These are phyloP conservation scores for Enteromius paludinosus DNA, from an alignment of 2,797 vertebrate species.

Conservation along the genomic window DNA sequence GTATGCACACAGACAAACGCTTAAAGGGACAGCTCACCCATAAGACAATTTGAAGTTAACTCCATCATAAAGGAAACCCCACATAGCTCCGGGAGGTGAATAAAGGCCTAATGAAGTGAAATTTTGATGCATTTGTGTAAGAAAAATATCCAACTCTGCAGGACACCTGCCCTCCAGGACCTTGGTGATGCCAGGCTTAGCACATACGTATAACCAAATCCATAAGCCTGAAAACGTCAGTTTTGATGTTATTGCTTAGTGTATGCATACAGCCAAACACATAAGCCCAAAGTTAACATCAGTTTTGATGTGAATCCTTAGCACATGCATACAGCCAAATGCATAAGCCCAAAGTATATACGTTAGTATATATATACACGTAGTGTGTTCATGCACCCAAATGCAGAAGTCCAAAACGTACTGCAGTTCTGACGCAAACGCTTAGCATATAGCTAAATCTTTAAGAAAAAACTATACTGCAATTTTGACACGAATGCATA, in stretches of 20 bases:
- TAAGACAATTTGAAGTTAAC: neutral
- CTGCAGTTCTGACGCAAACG: neutral
- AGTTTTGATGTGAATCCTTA: rapidly evolving
- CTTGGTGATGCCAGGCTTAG: too few relatives aligned
- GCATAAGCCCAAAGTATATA: neutral
- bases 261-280: neutral
- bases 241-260: neutral
- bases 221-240: neutral
- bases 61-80: neutral
- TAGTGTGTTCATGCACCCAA: neutral
- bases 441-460: neutral
- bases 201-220: neutral
- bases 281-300: neutral
- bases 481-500: too few relatives aligned
- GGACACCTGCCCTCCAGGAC: too few relatives aligned
- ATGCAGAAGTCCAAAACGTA: neutral
- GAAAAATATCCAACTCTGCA: neutral
- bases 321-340: neutral
- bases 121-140: neutral
- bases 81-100: neutral
- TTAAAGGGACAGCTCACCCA: neutral
- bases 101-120: neutral
- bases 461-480: too few relatives aligned
- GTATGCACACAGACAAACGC: neutral
- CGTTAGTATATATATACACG: neutral